phyloP scores from a whole-genome alignment of 2,797 vertebrate species.

The Urosaurus nigricauda region DNA sequence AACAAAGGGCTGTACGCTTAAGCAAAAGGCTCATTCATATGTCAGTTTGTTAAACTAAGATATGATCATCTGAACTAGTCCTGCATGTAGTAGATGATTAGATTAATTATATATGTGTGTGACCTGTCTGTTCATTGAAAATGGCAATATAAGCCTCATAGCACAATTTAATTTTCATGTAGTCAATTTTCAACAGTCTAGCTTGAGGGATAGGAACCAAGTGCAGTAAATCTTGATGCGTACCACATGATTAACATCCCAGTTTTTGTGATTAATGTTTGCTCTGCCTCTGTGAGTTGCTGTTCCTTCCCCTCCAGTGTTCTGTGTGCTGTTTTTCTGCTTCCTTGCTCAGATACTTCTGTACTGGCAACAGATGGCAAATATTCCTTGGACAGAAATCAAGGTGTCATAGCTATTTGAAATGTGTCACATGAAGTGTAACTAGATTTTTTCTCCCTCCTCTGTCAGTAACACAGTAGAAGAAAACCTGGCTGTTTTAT shows the following conservation, averaged over 20 bases:
- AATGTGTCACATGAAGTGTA: slow-evolving; percentile 18
- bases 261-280: slow-evolving; percentile 45
- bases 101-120: slow-evolving; percentile 8
- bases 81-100: slow-evolving; percentile 17
- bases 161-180: slow-evolving; percentile 53
- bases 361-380: slow-evolving; percentile 31
- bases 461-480: slow-evolving; percentile 16
- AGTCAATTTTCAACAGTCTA: slow-evolving; percentile 45
- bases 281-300: slow-evolving; percentile 19
- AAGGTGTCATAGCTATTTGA: slow-evolving; percentile 14
- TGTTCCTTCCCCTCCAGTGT: slow-evolving; percentile 20
- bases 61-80: not conserved
- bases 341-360: slow-evolving; percentile 14
- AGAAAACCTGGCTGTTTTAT: not conserved
- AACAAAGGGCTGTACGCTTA: not conserved
- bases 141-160: slow-evolving; percentile 56
- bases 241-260: not conserved
- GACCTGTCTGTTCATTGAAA: slow-evolving; percentile 44
- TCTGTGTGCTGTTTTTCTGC: slow-evolving; percentile 4
- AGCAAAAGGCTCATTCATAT: not conserved
- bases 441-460: not conserved
- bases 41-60: not conserved
- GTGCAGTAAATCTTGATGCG: slow-evolving; percentile 33
- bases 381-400: slow-evolving; percentile 36
- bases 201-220: slow-evolving; percentile 45